Base-by-base conservation (phyloP, 2,797 vertebrate genomes). In the Argyrosomus regius region DNA sequence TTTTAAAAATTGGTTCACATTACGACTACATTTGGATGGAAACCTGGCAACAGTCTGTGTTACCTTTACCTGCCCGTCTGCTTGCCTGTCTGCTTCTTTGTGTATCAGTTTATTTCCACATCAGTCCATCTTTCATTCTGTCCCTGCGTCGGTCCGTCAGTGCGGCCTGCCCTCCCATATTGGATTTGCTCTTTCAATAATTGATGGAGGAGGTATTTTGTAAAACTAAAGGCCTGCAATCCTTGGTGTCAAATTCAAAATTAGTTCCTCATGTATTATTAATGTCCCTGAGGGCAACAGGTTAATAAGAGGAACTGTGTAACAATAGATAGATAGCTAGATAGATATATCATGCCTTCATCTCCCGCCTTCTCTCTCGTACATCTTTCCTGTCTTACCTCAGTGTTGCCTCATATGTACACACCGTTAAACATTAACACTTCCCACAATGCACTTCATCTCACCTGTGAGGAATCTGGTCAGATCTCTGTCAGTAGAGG, bases 201-300 rank as follows among this genome's bases (percentile, higher is more conserved):
- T 97, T 96, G 92, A 97, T 94, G 77, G 89, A 86, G 94, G 94
- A 96, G 96, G 96, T 93, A 94, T 96, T 97, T 96, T 92, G 96
- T 88, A 95, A 96, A 95, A 94, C 95, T 94, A 92, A 94, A 96
- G 96, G 95, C 95, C 92, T 78, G 87, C 94, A 95, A 96, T 89
- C 82, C 94, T 95, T 87, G 96, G 96, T 97, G 95, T 97, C 96
- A 96, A 96, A 93, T 97, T 97, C 95, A 92, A 96, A 97, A 97
- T 97, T 94, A 95, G 95, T 96, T 96, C 95, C 91, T 95, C 90
- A 89, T 97, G 90, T 95, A 97, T 97, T 95, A 96, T 97, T 96
- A 91, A 96, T 91, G 70, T 39, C n/a, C 57, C 85, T 57, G 78
- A 91, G 92, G 89, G 93, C 90, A 86, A 85, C 82, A 89, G 88